Evolutionary conservation across 1,140 invertebrate genomes (phyloP).

Genomic region (Thalassaphorura encarpata): DNA sequence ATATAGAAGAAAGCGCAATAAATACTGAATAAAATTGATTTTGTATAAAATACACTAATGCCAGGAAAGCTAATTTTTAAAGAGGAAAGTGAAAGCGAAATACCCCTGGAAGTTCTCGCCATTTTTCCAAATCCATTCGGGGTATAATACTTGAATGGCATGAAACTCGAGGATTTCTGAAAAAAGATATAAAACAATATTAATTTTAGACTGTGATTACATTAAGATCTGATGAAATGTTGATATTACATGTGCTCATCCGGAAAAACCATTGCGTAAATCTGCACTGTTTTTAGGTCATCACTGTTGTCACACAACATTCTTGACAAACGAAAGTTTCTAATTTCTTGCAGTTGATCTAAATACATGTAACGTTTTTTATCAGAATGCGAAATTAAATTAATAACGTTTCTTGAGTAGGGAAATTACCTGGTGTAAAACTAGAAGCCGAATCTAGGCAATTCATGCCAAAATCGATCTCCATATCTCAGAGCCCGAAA

Average conservation of each 20-base stretch:
- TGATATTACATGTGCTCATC: no score
- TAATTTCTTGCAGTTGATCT: slow-evolving; percentile 41
- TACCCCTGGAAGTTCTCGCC: slow-evolving; percentile 11
- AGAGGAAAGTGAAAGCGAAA: no score
- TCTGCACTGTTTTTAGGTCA: slow-evolving; percentile 36
- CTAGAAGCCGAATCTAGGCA: slow-evolving; percentile 36
- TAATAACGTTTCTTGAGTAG: background rate
- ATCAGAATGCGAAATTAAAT: background rate
- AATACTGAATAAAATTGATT: no score
- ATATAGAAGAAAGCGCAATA: no score
- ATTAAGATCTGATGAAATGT: no score
- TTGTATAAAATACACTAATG: no score
- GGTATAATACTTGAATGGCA: slow-evolving; percentile 74
- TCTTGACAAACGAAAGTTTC: slow-evolving; percentile 38
- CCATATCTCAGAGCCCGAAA: slow-evolving; percentile 46
- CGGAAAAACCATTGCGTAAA: slow-evolving; percentile 35
- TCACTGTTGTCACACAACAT: slow-evolving; percentile 42
- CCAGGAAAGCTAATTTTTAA: no score
- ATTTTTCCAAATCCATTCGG: slow-evolving; percentile 59
- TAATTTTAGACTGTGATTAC: no score
- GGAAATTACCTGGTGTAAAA: slow-evolving; percentile 35
- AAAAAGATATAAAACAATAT: slow-evolving; percentile 33
- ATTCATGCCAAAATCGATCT: slow-evolving; percentile 51
- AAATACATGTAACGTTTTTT: background rate
- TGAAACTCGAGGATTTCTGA: slow-evolving; percentile 74